Conservation (phyloP, 2,888 invertebrate species). For the Apeira syringaria region DNA sequence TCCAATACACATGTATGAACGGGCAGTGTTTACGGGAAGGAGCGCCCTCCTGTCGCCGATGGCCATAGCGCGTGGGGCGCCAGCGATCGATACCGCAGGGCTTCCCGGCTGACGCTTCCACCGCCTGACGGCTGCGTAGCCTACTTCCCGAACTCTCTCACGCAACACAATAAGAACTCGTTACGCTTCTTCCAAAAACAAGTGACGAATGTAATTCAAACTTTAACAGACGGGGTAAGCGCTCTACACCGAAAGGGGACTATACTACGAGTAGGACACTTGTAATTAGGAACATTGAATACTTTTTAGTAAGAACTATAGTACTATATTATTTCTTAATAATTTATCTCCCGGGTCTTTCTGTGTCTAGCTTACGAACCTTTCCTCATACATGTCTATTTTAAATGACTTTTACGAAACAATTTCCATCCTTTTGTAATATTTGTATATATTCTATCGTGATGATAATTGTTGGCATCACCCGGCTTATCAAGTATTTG, state of each 20-base stretch:
- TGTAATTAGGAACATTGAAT: conserved; percentile 6
- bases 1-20: conserved; percentile 47
- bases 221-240: conserved; percentile 18
- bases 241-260: conserved; percentile 5
- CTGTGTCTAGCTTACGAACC: no score
- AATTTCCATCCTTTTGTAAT: no score
- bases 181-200: conserved; percentile 41
- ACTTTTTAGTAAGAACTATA: no score
- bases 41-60: conserved; percentile 78
- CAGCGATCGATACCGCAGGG: conserved; percentile 75
- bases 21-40: conserved; percentile 60
- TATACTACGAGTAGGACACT: no score
- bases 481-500: no score
- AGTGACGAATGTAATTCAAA: conserved; percentile 31
- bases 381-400: conserved; percentile 19
- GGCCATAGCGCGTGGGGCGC: conserved; percentile 74
- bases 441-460: no score
- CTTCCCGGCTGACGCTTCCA: conserved; percentile 56
- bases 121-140: conserved; percentile 46
- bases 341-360: no score
- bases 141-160: conserved; percentile 49
- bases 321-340: no score
- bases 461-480: no score
- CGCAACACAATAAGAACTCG: conserved; percentile 47
- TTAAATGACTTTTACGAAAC: no score